Conservation (phyloP, 64 coral and sea anemone species). For the Pocillopora verrucosa region DNA sequence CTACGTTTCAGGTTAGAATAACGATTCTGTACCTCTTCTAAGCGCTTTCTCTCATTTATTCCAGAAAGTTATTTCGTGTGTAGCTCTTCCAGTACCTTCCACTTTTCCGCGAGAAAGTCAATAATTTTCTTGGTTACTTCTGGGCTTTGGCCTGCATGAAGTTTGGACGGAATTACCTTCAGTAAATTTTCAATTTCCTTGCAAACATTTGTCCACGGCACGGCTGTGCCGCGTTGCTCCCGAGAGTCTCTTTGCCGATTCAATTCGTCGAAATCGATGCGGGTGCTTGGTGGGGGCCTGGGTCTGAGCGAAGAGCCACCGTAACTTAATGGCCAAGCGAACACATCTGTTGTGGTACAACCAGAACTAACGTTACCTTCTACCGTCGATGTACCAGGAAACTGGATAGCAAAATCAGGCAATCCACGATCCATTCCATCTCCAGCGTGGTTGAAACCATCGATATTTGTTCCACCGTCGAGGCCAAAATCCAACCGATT, state of each 20-base stretch:
- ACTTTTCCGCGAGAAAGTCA: neutral
- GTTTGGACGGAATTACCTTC: no score
- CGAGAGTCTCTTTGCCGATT: neutral
- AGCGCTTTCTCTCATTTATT: neutral
- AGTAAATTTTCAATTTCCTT: no score
- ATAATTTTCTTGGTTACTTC: no score
- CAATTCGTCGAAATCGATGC: slow-evolving; percentile 5
- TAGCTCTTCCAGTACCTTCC: neutral
- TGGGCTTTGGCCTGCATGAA: no score
- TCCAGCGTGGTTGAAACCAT: neutral
- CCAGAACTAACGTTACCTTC: neutral
- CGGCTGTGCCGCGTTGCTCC: neutral
- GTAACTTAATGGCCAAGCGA: slow-evolving; percentile 10
- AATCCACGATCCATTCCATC: slow-evolving; percentile 12
- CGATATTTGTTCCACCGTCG: neutral
- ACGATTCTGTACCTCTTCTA: neutral
- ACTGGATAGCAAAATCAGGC: slow-evolving; percentile 16
- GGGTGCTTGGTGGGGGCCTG: neutral
- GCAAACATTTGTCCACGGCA: no score
- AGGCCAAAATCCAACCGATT: neutral
- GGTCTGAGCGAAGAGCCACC: neutral
- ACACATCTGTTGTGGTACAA: slow-evolving; percentile 20
- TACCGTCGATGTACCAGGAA: slow-evolving; percentile 17
- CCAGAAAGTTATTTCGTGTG: neutral
- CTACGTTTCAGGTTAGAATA: neutral